Conservation (phyloP, 2,888 invertebrate species). For the Teleogryllus oceanicus region DNA sequence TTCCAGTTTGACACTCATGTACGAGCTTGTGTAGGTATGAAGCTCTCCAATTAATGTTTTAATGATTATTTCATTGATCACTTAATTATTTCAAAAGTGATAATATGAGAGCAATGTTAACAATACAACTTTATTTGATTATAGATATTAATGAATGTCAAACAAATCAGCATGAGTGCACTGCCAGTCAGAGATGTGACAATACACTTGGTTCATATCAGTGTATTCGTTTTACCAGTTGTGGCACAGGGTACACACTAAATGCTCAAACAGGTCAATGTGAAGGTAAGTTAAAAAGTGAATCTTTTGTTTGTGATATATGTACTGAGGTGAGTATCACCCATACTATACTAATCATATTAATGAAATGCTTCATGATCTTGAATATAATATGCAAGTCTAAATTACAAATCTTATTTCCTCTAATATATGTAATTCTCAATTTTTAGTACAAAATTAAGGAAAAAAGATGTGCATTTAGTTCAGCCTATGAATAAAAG, state of each 20-base stretch:
- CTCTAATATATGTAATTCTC: too few relatives aligned
- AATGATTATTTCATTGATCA: neutral
- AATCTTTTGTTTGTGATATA: too few relatives aligned
- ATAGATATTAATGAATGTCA: constrained; percentile 83
- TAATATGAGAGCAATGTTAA: neutral
- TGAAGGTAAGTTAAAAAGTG: constrained; percentile 59
- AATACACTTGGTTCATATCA: constrained; percentile 84
- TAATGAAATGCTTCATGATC: too few relatives aligned
- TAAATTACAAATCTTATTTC: too few relatives aligned
- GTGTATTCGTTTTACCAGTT: constrained; percentile 80
- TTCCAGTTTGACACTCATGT: constrained; percentile 59
- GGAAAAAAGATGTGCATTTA: too few relatives aligned
- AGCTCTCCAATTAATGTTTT: too few relatives aligned
- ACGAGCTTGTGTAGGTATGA: constrained; percentile 60
- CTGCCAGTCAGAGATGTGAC: constrained; percentile 77
- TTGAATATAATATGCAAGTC: too few relatives aligned
- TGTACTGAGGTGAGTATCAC: too few relatives aligned
- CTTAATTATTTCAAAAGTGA: constrained; percentile 19
- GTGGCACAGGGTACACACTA: constrained; percentile 95
- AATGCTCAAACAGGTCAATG: constrained; percentile 83
- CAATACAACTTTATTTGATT: constrained; percentile 32
- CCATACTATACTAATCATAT: too few relatives aligned
- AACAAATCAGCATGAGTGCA: constrained; percentile 65
- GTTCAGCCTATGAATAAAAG: too few relatives aligned
- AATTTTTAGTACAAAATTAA: too few relatives aligned